A percentile compares a stretch with the other conserved stretches of the same genome.
Evolutionary conservation across 1,140 invertebrate species (phyloP).

Genomic region (Drosophila obscura): DNA sequence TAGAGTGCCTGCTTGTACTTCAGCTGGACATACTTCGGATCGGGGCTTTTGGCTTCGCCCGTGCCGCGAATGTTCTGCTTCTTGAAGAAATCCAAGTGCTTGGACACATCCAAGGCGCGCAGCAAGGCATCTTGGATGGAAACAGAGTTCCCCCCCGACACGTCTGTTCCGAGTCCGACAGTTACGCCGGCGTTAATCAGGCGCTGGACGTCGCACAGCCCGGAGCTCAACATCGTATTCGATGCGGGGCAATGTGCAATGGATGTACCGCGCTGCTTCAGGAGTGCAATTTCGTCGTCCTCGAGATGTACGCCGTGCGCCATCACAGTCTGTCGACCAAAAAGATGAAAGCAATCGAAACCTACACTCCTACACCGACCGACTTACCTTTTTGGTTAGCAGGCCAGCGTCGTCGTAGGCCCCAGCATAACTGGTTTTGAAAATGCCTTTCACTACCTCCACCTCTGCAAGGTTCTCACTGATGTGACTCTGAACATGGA

Average conservation of each 20-base stretch:
- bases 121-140: conserved; percentile 91
- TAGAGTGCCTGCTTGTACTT: conserved; percentile 92
- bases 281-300: conserved; percentile 88
- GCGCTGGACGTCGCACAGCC: conserved; percentile 90
- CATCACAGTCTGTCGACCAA: conserved; percentile 85
- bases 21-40: conserved; percentile 84
- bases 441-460: conserved; percentile 86
- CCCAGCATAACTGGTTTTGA: conserved; percentile 87
- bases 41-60: conserved; percentile 28
- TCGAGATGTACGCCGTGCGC: conserved; percentile 92
- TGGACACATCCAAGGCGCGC: conserved; percentile 89
- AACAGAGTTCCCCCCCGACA: conserved; percentile 91
- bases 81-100: conserved; percentile 85
- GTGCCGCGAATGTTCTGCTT: conserved; percentile 73
- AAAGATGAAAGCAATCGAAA: not conserved
- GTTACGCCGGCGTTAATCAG: conserved; percentile 88
- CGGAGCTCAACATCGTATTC: conserved; percentile 92
- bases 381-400: conserved; percentile 88
- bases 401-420: conserved; percentile 91
- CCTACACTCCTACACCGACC: not conserved
- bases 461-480: conserved; percentile 92
- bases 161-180: conserved; percentile 95
- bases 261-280: conserved; percentile 87
- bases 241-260: conserved; percentile 95
- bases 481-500: conserved; percentile 94